Conservation (phyloP, 2,113 vertebrate genomes). For the Paramisgurnus dabryanus region DNA sequence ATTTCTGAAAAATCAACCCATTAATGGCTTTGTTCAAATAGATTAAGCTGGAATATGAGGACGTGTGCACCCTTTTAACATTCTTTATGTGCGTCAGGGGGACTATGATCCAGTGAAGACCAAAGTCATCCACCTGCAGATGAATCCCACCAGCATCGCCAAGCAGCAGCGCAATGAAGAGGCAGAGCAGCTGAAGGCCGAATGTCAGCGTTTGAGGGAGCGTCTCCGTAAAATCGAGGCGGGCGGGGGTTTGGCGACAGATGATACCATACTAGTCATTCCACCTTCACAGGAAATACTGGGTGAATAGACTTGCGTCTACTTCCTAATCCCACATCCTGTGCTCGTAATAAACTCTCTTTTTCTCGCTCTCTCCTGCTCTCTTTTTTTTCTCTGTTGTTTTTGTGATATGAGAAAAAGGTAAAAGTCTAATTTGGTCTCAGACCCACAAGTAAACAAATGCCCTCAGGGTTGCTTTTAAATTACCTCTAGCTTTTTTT, state of each 20-base stretch:
- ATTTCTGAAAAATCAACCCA: too few species aligned
- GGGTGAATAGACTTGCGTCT: slow-evolving; percentile 69
- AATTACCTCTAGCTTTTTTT: not conserved
- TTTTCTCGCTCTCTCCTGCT: not conserved
- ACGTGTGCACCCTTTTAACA: not conserved
- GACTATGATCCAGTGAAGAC: slow-evolving; percentile 87
- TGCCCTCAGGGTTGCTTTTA: slow-evolving; percentile 11
- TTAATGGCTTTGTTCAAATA: too few species aligned
- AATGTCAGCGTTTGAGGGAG: slow-evolving; percentile 80
- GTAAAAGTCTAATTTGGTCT: slow-evolving; percentile 24
- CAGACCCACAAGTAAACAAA: slow-evolving; percentile 31
- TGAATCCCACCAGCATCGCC: slow-evolving; percentile 84
- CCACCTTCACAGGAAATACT: slow-evolving; percentile 84
- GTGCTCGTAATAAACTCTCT: not conserved
- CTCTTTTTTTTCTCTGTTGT: not conserved
- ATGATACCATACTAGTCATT: slow-evolving; percentile 70
- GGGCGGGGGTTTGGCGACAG: slow-evolving; percentile 62
- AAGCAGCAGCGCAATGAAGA: slow-evolving; percentile 84
- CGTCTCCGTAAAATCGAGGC: slow-evolving; percentile 76
- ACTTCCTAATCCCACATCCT: too few species aligned
- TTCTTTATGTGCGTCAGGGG: slow-evolving; percentile 72
- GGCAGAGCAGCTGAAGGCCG: slow-evolving; percentile 78
- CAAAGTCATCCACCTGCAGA: slow-evolving; percentile 86
- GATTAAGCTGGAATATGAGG: too few species aligned
- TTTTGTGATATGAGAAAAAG: not conserved